Evolutionary conservation across 1,140 invertebrate genomes (phyloP).

Genomic region (Zaprionus kolodkinae): DNA sequence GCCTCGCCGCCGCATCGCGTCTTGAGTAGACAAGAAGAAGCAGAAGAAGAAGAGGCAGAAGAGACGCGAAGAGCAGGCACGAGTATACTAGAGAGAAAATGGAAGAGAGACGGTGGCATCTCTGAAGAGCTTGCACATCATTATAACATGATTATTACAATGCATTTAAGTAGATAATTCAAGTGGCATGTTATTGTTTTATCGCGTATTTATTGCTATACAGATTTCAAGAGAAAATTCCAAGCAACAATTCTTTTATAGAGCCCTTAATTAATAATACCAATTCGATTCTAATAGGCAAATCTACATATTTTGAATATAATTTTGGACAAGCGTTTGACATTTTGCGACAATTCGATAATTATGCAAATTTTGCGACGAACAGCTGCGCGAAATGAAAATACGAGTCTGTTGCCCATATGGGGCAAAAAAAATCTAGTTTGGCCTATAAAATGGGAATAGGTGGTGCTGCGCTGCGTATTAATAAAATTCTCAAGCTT

Average conservation of each 20-base stretch:
- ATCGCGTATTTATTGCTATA: slow-evolving; percentile 39
- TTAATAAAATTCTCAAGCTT: slow-evolving; percentile 33
- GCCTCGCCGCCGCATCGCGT: slow-evolving; percentile 12
- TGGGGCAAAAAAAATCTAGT: slow-evolving; percentile 40
- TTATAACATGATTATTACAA: slow-evolving; percentile 73
- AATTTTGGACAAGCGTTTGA: slow-evolving; percentile 29
- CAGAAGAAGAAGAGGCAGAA: slow-evolving; percentile 8
- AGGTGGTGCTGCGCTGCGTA: slow-evolving; percentile 2
- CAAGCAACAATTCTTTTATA: background rate
- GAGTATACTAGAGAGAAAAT: slow-evolving; percentile 18
- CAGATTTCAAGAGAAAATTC: background rate
- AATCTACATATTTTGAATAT: slow-evolving; percentile 14
- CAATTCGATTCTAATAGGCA: slow-evolving; percentile 24
- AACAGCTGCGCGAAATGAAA: slow-evolving; percentile 39
- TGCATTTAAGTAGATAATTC: slow-evolving; percentile 54
- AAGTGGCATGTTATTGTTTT: slow-evolving; percentile 59
- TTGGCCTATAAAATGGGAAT: slow-evolving; percentile 24
- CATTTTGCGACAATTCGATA: slow-evolving; percentile 21
- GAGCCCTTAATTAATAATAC: background rate
- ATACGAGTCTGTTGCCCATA: background rate
- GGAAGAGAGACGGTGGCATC: slow-evolving; percentile 1
- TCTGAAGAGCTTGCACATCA: slow-evolving; percentile 68
- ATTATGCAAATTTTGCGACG: slow-evolving; percentile 32
- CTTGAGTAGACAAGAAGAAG: slow-evolving; percentile 26
- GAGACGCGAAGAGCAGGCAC: slow-evolving; percentile 20